A percentile compares a stretch with the other conserved stretches of the same genome.
phyloP scores from a whole-genome alignment of 2,888 invertebrate species.

The Plebejus anna region DNA sequence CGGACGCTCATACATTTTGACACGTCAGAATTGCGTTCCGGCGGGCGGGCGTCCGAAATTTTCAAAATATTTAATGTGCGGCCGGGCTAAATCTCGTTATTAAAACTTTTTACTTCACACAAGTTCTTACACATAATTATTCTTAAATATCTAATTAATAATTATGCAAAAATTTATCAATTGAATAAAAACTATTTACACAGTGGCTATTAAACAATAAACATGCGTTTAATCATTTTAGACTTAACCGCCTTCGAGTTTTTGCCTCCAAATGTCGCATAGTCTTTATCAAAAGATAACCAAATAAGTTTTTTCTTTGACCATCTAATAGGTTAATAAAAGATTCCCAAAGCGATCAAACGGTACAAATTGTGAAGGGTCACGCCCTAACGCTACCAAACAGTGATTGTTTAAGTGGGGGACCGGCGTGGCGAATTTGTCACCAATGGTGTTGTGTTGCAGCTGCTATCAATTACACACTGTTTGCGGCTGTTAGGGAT shows the following conservation, averaged over 20 bases:
- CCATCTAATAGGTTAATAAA: slow-evolving; percentile 6
- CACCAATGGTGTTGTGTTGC: slow-evolving; percentile 65
- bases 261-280: neutral
- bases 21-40: too few species aligned
- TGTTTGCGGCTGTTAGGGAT: slow-evolving; percentile 72
- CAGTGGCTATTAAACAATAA: neutral
- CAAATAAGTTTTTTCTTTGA: neutral
- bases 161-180: neutral
- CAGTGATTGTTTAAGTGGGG: slow-evolving; percentile 46
- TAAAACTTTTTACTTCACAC: too few species aligned
- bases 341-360: slow-evolving; percentile 8
- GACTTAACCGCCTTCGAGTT: neutral
- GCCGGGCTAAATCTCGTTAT: too few species aligned
- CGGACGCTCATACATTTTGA: too few species aligned
- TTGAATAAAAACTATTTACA: neutral
- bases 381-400: slow-evolving; percentile 45
- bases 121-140: too few species aligned
- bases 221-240: neutral
- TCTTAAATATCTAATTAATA: neutral
- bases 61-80: too few species aligned
- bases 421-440: slow-evolving; percentile 66
- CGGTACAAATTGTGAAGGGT: slow-evolving; percentile 34
- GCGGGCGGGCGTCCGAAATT: too few species aligned
- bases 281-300: neutral
- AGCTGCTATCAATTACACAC: slow-evolving; percentile 64